Conservation (phyloP, 2,888 invertebrate species). For the Philaethria dido region DNA sequence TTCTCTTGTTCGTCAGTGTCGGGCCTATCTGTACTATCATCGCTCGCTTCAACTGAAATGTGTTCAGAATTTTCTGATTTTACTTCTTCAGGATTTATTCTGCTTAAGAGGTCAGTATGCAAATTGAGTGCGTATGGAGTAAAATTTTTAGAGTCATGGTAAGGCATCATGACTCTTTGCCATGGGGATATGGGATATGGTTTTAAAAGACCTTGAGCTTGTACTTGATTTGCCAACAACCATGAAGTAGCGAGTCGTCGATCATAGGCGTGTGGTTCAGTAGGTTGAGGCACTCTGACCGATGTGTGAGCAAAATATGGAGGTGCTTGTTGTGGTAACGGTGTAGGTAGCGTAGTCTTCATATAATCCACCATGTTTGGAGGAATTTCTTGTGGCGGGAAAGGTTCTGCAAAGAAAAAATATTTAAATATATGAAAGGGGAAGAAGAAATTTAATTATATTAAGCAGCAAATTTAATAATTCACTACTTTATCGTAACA, state of each 20-base stretch:
- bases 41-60: slow-evolving; percentile 83
- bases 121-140: slow-evolving; percentile 69
- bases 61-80: slow-evolving; percentile 76
- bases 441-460: too few species aligned
- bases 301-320: slow-evolving; percentile 75
- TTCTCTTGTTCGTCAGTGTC: slow-evolving; percentile 71
- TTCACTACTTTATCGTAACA: too few species aligned
- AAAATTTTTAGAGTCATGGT: slow-evolving; percentile 69
- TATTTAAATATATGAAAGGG: slow-evolving; percentile 2
- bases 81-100: slow-evolving; percentile 70
- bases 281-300: slow-evolving; percentile 67
- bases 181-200: slow-evolving; percentile 82
- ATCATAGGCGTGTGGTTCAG: slow-evolving; percentile 72
- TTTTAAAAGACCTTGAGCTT: slow-evolving; percentile 75
- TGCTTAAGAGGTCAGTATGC: slow-evolving; percentile 67
- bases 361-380: slow-evolving; percentile 77
- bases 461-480: too few species aligned
- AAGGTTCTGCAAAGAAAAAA: slow-evolving; percentile 68
- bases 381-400: slow-evolving; percentile 66
- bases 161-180: slow-evolving; percentile 85
- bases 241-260: slow-evolving; percentile 81
- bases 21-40: slow-evolving; percentile 84
- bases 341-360: slow-evolving; percentile 63
- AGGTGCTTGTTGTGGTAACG: slow-evolving; percentile 62
- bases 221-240: slow-evolving; percentile 81